A percentile compares a stretch with the other conserved stretches of the same genome.
These are phyloP conservation scores for Mesocentrotus franciscanus DNA, from an alignment of 53 echinoderm and acorn worm genomes.

Conservation along the genomic window DNA sequence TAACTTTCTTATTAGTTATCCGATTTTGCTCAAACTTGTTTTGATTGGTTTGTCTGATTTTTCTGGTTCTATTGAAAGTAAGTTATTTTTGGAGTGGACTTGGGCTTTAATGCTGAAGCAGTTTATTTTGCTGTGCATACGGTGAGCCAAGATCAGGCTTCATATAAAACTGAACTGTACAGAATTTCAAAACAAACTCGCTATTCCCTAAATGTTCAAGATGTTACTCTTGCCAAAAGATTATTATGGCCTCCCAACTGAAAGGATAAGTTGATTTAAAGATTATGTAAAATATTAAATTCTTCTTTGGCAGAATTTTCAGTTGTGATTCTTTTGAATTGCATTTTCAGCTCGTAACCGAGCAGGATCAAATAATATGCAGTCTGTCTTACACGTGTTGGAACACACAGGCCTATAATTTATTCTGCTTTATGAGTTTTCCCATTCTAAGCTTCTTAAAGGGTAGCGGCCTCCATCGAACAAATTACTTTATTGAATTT, in stretches of 20 bases:
- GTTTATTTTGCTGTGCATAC: background rate
- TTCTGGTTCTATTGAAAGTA: no score
- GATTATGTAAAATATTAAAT: background rate
- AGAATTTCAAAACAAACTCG: background rate
- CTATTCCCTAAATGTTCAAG: background rate
- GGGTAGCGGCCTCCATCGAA: background rate
- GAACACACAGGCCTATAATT: no score
- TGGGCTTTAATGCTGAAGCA: background rate
- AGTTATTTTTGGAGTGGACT: no score
- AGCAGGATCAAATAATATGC: no score
- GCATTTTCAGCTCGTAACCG: no score
- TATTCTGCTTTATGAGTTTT: no score
- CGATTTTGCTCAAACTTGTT: no score
- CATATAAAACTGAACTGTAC: background rate
- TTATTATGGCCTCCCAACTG: background rate
- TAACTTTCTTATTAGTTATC: no score
- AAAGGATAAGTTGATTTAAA: background rate
- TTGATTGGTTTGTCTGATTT: no score
- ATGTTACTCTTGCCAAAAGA: background rate
- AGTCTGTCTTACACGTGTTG: no score
- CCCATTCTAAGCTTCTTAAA: background rate
- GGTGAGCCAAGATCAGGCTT: background rate
- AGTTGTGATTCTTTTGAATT: no score
- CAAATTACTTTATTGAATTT: conserved; percentile 13
- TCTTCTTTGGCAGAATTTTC: background rate